Evolutionary conservation across 2,113 vertebrate genomes (phyloP).

Genomic region (Spea multiplicata): DNA sequence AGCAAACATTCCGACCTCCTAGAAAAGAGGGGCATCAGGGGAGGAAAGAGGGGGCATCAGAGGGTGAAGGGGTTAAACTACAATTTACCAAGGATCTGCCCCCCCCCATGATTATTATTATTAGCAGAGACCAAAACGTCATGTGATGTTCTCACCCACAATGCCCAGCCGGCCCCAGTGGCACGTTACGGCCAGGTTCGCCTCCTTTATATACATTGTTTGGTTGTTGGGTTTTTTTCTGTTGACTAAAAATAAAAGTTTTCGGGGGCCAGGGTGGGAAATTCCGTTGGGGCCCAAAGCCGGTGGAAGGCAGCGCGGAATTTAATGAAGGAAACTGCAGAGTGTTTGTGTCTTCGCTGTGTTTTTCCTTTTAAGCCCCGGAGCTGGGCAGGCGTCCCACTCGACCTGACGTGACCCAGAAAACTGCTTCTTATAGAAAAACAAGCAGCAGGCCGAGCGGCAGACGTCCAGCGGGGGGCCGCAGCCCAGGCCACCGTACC

Average conservation of each 20-base stretch:
- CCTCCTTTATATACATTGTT: background rate
- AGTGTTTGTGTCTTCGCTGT: constrained; percentile 84
- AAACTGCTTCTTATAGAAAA: constrained; percentile 84
- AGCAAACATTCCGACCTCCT: too few relatives aligned
- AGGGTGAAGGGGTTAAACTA: too few relatives aligned
- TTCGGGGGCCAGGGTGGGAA: constrained; percentile 76
- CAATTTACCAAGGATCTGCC: too few relatives aligned
- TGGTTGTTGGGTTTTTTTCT: too few relatives aligned
- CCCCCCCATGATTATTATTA: background rate
- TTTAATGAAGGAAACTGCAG: constrained; percentile 83
- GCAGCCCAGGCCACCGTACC: background rate
- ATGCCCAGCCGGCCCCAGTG: background rate
- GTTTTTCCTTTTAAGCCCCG: constrained; percentile 83
- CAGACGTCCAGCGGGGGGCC: constrained; percentile 41
- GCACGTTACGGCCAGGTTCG: background rate
- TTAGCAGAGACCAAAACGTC: background rate
- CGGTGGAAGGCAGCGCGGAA: constrained; percentile 83
- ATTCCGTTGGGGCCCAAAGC: constrained; percentile 80
- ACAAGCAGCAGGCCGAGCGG: constrained; percentile 69
- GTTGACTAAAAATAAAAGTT: constrained; percentile 69
- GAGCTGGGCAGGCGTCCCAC: constrained; percentile 79
- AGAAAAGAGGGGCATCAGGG: too few relatives aligned
- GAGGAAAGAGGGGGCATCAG: too few relatives aligned
- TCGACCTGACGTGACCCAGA: constrained; percentile 80
- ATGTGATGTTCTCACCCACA: background rate